Conservation (phyloP, 2,888 invertebrate genomes). For the Perdita meconis region DNA sequence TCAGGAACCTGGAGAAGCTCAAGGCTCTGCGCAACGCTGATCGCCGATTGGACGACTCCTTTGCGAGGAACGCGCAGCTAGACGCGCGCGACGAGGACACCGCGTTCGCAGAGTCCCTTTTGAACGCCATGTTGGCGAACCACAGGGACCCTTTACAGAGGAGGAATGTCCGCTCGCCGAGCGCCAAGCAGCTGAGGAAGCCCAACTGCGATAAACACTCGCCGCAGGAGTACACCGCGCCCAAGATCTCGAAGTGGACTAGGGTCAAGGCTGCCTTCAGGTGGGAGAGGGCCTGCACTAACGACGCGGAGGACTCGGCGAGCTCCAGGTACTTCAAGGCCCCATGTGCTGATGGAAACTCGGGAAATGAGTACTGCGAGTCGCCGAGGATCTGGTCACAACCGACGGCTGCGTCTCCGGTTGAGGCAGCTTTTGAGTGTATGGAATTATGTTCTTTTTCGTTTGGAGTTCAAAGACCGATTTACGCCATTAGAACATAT, state of each 20-base stretch:
- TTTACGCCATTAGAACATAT: too few relatives aligned
- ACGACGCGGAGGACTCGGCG: conserved; percentile 82
- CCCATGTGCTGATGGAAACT: too few relatives aligned
- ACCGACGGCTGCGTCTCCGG: too few relatives aligned
- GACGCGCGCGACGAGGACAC: conserved; percentile 87
- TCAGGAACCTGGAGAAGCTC: conserved; percentile 90
- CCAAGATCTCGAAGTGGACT: conserved; percentile 94
- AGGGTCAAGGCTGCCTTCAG: conserved; percentile 95
- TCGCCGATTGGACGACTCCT: conserved; percentile 83
- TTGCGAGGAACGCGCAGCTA: conserved; percentile 72
- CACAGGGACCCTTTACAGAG: conserved; percentile 85
- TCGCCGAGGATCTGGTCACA: too few relatives aligned
- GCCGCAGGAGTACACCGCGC: conserved; percentile 72
- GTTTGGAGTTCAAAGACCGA: too few relatives aligned
- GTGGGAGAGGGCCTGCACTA: conserved; percentile 91
- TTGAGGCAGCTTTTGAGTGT: too few relatives aligned
- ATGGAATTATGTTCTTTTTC: too few relatives aligned
- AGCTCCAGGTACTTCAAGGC: too few relatives aligned
- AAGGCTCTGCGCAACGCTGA: conserved; percentile 88
- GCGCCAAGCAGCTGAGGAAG: conserved; percentile 84
- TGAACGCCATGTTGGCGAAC: conserved; percentile 88
- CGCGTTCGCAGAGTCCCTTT: conserved; percentile 87
- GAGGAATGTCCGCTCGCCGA: conserved; percentile 81
- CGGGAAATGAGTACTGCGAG: conserved; percentile 33
- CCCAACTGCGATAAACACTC: conserved; percentile 75